A percentile compares a stretch with the other conserved stretches of the same genome.
Evolutionary conservation across 37 sponge, comb jelly and placozoan species (phyloP).

Genomic region (Theonella swinhoei): DNA sequence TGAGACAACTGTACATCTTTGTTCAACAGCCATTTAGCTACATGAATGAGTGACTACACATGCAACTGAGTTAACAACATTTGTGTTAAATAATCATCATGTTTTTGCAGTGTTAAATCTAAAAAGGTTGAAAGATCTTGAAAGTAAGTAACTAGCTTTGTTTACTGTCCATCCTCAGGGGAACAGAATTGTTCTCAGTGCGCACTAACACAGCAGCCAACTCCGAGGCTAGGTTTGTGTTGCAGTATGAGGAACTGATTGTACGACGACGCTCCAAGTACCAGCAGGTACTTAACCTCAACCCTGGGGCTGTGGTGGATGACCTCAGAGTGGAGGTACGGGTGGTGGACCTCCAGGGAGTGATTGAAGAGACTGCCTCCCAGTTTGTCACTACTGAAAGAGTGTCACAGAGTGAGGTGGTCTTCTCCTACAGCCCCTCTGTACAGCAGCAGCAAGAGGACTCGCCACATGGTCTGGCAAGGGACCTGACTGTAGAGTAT

Average conservation of each 20-base stretch:
- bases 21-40: no score
- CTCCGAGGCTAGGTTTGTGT: slow-evolving; percentile 35
- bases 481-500: slow-evolving; percentile 52
- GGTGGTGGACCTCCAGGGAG: slow-evolving; percentile 45
- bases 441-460: slow-evolving; percentile 21
- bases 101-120: not conserved
- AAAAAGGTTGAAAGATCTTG: no score
- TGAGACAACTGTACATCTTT: no score
- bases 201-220: slow-evolving; percentile 53
- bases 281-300: slow-evolving; percentile 39
- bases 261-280: slow-evolving; percentile 37
- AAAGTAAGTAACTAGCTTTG: not conserved
- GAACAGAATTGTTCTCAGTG: slow-evolving; percentile 43
- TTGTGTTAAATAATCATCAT: not conserved
- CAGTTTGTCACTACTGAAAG: not conserved
- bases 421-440: slow-evolving; percentile 27
- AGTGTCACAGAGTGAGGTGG: slow-evolving; percentile 14
- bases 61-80: not conserved
- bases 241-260: slow-evolving; percentile 57
- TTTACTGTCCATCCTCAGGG: slow-evolving; percentile 4
- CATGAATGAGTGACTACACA: no score
- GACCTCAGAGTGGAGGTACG: slow-evolving; percentile 31
- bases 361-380: slow-evolving; percentile 6
- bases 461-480: slow-evolving; percentile 19
- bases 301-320: slow-evolving; percentile 54